These are phyloP conservation scores for Macropis europaea DNA, from an alignment of 2,888 invertebrate species.

Conservation along the genomic window DNA sequence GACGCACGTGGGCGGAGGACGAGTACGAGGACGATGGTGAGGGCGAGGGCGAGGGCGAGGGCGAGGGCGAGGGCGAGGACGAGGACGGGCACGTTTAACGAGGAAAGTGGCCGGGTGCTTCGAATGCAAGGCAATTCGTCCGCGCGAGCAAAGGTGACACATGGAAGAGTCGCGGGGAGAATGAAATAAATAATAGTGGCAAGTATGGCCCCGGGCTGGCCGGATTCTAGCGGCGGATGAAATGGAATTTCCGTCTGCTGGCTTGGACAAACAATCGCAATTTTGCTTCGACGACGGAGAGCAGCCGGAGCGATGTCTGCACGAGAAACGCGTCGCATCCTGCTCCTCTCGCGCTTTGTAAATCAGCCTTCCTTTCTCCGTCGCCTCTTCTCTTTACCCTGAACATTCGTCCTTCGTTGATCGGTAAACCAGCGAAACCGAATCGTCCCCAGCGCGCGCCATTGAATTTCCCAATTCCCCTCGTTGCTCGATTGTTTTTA, in stretches of 20 bases:
- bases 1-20: slow-evolving; percentile 42
- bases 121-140: slow-evolving; percentile 30
- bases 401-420: slow-evolving; percentile 25
- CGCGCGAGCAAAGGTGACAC: slow-evolving; percentile 4
- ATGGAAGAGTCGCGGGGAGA: slow-evolving; percentile 28
- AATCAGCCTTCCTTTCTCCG: slow-evolving; percentile 5
- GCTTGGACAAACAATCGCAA: slow-evolving; percentile 73
- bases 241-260: slow-evolving; percentile 72
- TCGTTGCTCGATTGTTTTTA: no score
- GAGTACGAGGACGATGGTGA: background rate
- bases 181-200: slow-evolving; percentile 54
- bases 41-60: background rate
- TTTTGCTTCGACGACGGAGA: slow-evolving; percentile 60
- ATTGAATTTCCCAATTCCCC: no score
- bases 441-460: no score
- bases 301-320: slow-evolving; percentile 29
- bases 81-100: slow-evolving; percentile 4
- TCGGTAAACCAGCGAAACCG: no score
- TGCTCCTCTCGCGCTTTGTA: slow-evolving; percentile 35
- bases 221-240: slow-evolving; percentile 51
- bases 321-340: slow-evolving; percentile 26
- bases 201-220: slow-evolving; percentile 1
- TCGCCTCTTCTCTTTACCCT: slow-evolving; percentile 12
- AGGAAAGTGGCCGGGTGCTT: background rate
- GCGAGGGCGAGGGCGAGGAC: background rate